Evolutionary conservation across 2,888 invertebrate species (phyloP), one percentile per base, ranked within the genome.

Genomic region (Latheticus oryzae): DNA sequence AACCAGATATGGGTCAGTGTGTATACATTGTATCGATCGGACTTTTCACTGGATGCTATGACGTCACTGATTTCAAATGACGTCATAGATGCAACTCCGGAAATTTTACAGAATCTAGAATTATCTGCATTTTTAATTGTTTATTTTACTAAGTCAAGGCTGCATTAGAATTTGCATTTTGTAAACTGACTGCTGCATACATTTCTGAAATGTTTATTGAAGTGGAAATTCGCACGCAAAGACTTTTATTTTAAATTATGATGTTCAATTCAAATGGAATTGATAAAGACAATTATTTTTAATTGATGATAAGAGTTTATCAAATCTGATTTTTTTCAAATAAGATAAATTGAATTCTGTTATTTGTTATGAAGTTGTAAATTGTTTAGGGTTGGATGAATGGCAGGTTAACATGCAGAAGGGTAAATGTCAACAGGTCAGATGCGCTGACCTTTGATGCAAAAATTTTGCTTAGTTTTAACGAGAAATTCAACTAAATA

Each of bases 1-100:
- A 72, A 73, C 70, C 71, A 57, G 67, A 76, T 75, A 73, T 76
- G 75, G 76, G 76, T 76, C 76, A 76, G 73, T 75, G 69, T 72
- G 75, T 71, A 69, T 70, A 66, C 51, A n/a, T n/a, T n/a, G 45
- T 70, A 73, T 73, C 72, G 72, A 72, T 61, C 64, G 50, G 43
- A 51, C 58, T 24, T 47, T 38, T 28, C n/a, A 28, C 54, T 63
- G 68, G 58, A 60, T 61, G 61, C 64, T 37, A 28, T 58, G 62
- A 71, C 73, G 73, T 72, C 71, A 70, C 64, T 65, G 64, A 59
- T 67, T 60, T 59, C 57, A n/a, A n/a, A 59, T 71, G 71, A 73
- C 73, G 73, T 73, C 71, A 71, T 51, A n/a, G n/a, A n/a, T n/a
- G n/a, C n/a, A n/a, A n/a, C n/a, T n/a, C n/a, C n/a, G n/a, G n/a